Base-by-base conservation (phyloP, 2,888 invertebrate genomes). In the Sympetrum striolatum region DNA sequence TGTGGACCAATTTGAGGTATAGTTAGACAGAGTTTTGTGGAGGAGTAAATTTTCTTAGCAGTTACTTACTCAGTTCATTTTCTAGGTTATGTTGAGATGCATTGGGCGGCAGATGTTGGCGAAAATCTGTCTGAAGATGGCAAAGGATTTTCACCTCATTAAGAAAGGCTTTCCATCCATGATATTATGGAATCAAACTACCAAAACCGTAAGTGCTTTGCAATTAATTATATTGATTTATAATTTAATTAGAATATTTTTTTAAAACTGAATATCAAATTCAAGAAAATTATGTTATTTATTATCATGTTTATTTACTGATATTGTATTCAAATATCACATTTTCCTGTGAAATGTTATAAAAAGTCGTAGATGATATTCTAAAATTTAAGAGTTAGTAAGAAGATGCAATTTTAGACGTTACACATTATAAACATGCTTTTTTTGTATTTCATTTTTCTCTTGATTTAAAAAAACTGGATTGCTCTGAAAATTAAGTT, bases 101-200 rank as follows among this genome's bases (percentile, higher is more conserved):
- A 37, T 86, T 64, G 86, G 86, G 5, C n/a, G 35, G 4, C 18
- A 35, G 25, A 37, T 86, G 8, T 58, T 86, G 35, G 35, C 86
- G 22, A 64, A 60, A 64, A 86, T 86, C 22, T 86, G 86, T 53
- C n/a, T 12, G 14, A 86, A 60, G 58, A 60, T 86, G 86, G 58
- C 86, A 37, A 60, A 86, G n/a, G 22, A 86, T 22, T 86, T 39
- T 64, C 86, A 58, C 39, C 25, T 60, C 5, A 35, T 60, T 64
- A 22, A 37, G 37, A 60, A 37, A 86, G 86, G 86, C n/a, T 86
- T 86, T 64, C 86, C 86, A 10, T 58, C 58, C n/a, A 37, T 86
- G 35, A 58, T 86, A 5, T 37, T 86, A n/a, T 86, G 86, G 86
- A 86, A 60, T 22, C 6, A 58, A 18, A 31, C 22, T 10, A 22